Evolutionary conservation across 2,888 invertebrate species (phyloP), one percentile per base, ranked within the genome.

Genomic region (Mechanitis mazaeus): DNA sequence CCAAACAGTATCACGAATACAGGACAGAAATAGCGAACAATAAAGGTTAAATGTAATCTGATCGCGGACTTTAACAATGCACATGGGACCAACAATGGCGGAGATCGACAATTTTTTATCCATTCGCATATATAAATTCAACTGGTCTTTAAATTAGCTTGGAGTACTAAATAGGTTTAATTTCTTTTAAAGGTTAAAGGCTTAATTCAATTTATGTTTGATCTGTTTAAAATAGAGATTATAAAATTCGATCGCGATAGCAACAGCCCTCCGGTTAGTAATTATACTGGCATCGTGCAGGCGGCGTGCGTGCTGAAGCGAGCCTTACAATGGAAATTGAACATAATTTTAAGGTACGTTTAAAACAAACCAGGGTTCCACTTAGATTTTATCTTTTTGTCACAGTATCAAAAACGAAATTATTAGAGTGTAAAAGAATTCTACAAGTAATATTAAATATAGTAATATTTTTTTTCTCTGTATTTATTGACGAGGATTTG

Each of bases 1-100:
- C 62, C 61, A 64, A 68, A 68, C 65, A 66, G 61, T 67, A 67
- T 66, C 72, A 74, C 69, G 67, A 73, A 67, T 70, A 73, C 71
- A 67, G 70, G 74, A 70, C 70, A 72, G 66, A 71, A 76, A 75
- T 78, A 77, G 78, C 75, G 76, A 75, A 75, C 74, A 77, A 78
- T 77, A 78, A 80, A 81, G 80, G 80, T 80, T 78, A 80, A 80
- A 77, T 79, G 76, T 81, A 80, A 83, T 83, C 81, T 79, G 81
- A 83, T 83, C 77, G 78, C 71, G 74, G 70, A 66, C 64, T 68
- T 75, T 75, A 76, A 83, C 81, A 81, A 80, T 81, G 75, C 84
- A 74, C 77, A 66, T 63, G 81, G 77, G 80, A 79, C 64, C 67
- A 67, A 69, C 68, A 68, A 72, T 71, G 68, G 68, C 66, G 69